These are phyloP conservation scores for Salmo trutta DNA, from an alignment of 2,797 vertebrate genomes.

Conservation along the genomic window DNA sequence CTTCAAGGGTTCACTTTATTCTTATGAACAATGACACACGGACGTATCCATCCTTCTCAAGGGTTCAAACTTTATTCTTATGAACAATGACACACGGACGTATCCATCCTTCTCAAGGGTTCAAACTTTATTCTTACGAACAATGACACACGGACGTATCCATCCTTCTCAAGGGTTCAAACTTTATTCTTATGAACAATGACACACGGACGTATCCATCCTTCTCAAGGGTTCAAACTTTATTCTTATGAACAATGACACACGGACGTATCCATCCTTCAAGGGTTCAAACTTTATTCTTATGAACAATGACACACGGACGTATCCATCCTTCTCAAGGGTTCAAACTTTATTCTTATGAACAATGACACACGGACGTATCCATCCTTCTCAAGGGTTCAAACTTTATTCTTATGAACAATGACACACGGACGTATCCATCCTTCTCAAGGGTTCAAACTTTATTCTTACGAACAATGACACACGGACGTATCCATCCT, in stretches of 20 bases:
- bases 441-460: background rate
- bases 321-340: background rate
- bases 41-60: background rate
- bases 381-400: background rate
- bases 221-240: background rate
- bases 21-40: background rate
- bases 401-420: too few species aligned
- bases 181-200: too few species aligned
- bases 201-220: background rate
- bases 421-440: background rate
- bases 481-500: background rate
- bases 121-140: too few species aligned
- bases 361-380: background rate
- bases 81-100: background rate
- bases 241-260: too few species aligned
- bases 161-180: background rate
- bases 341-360: conserved; percentile 9
- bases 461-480: too few species aligned
- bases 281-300: conserved; percentile 2
- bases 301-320: background rate
- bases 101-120: background rate
- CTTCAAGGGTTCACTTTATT: too few species aligned
- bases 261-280: background rate
- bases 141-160: background rate
- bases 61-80: conserved; percentile 5